Percentiles rank a stretch among this genome's conserved stretches.
Conservation (phyloP, 2,888 invertebrate genomes). For the Odontomyia ornata region DNA sequence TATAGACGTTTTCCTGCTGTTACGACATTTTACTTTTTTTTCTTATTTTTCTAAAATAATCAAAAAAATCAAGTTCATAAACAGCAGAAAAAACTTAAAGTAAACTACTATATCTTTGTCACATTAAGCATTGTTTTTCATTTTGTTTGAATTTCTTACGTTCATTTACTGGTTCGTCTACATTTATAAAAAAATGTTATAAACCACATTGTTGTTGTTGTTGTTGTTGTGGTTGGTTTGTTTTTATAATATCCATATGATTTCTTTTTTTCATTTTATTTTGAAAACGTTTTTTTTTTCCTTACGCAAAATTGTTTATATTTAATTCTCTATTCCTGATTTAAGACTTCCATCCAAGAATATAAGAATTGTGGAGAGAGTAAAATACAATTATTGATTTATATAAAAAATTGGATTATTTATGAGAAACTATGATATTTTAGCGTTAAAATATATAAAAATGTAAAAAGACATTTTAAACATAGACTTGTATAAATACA, state of each 20-base stretch:
- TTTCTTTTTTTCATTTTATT: not conserved
- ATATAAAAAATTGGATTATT: conserved; percentile 1
- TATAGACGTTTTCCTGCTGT: conserved; percentile 39
- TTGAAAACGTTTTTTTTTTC: not conserved
- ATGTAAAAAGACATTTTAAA: conserved; percentile 14
- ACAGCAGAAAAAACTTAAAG: conserved; percentile 41
- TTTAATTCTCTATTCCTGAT: not conserved
- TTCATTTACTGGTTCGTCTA: conserved; percentile 20
- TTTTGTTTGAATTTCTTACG: not conserved
- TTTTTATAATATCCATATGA: not conserved
- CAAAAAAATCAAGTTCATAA: conserved; percentile 2
- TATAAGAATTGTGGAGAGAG: no score
- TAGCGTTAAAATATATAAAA: not conserved
- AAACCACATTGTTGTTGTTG: not conserved
- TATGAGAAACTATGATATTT: not conserved
- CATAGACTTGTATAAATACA: not conserved
- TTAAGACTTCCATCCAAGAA: no score
- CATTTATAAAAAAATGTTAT: conserved; percentile 13
- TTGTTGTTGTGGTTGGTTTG: no score
- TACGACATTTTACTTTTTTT: conserved; percentile 15
- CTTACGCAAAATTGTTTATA: not conserved
- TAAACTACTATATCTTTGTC: conserved; percentile 40
- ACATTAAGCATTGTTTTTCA: conserved; percentile 38
- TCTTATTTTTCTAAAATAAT: conserved; percentile 39
- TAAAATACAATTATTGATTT: not conserved